Percentiles rank a stretch among this genome's conserved stretches.
phyloP scores from a whole-genome alignment of 2,888 invertebrate genomes.

The Cryptus viduatorius region DNA sequence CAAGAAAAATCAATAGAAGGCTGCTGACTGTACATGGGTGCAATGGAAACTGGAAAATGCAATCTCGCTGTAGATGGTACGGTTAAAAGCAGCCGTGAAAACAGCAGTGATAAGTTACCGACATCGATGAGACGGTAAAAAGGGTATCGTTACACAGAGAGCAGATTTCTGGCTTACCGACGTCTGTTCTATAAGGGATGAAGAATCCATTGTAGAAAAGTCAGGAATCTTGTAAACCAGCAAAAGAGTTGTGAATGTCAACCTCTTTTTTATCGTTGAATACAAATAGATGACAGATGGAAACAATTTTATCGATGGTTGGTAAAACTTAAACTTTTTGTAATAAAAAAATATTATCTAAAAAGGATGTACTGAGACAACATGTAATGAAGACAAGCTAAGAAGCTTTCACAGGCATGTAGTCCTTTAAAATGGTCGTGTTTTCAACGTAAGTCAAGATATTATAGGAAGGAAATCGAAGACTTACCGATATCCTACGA shows the following conservation, averaged over 20 bases:
- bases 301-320: constrained; percentile 30
- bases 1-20: constrained; percentile 64
- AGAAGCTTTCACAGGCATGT: background rate
- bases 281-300: background rate
- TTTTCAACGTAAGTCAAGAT: background rate
- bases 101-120: constrained; percentile 43
- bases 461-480: background rate
- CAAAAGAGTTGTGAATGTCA: background rate
- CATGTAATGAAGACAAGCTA: background rate
- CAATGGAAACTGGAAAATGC: constrained; percentile 48
- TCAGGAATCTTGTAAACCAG: constrained; percentile 1
- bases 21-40: constrained; percentile 35
- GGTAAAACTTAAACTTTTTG: background rate
- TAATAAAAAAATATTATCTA: too few species aligned
- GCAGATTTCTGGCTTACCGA: constrained; percentile 25
- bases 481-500: constrained; percentile 43
- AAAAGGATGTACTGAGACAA: too few species aligned
- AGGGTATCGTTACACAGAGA: too few species aligned
- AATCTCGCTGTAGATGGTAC: constrained; percentile 20
- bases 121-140: background rate
- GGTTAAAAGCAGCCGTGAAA: background rate
- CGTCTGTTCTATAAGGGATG: background rate
- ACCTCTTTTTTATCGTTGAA: background rate
- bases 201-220: background rate
- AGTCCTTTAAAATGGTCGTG: background rate